These are phyloP conservation scores for Miltochrista miniata DNA, from an alignment of 2,888 invertebrate genomes.

Conservation along the genomic window DNA sequence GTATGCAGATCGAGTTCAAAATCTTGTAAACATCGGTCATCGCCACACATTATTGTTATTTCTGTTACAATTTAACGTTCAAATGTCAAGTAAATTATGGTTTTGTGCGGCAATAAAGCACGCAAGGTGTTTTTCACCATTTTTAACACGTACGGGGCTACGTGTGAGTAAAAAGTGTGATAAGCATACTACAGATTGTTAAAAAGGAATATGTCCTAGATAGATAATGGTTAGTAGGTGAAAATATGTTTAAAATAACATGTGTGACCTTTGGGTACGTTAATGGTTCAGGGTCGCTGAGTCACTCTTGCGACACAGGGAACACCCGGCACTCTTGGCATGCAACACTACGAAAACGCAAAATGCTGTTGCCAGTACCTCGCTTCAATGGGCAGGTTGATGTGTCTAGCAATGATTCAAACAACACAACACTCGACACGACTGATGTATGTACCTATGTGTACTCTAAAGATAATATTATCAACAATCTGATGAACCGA, in stretches of 20 bases:
- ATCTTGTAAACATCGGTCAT: slow-evolving; percentile 57
- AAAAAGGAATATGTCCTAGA: slow-evolving; percentile 19
- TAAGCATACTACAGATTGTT: not conserved
- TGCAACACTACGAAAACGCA: slow-evolving; percentile 48
- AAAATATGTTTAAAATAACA: slow-evolving; percentile 37
- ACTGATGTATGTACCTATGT: slow-evolving; percentile 23
- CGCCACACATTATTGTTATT: slow-evolving; percentile 55
- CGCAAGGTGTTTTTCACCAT: slow-evolving; percentile 9
- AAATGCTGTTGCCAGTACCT: slow-evolving; percentile 41
- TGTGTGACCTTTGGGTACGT: slow-evolving; percentile 53
- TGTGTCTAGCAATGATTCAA: slow-evolving; percentile 20
- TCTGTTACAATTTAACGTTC: slow-evolving; percentile 44
- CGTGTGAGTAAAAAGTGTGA: not conserved
- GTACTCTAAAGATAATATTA: slow-evolving; percentile 27
- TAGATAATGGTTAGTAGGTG: slow-evolving; percentile 29
- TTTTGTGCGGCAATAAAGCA: slow-evolving; percentile 19
- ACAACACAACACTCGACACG: slow-evolving; percentile 27
- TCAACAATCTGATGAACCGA: slow-evolving; percentile 19
- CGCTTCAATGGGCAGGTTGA: slow-evolving; percentile 19
- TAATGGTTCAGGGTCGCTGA: slow-evolving; percentile 71
- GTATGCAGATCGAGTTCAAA: slow-evolving; percentile 49
- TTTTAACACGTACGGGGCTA: slow-evolving; percentile 8
- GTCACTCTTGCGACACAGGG: slow-evolving; percentile 66
- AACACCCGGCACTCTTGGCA: slow-evolving; percentile 73
- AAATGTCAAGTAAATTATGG: slow-evolving; percentile 41